These are phyloP conservation scores for Amitus sp. DNA, from an alignment of 2,888 invertebrate genomes.

Conservation along the genomic window DNA sequence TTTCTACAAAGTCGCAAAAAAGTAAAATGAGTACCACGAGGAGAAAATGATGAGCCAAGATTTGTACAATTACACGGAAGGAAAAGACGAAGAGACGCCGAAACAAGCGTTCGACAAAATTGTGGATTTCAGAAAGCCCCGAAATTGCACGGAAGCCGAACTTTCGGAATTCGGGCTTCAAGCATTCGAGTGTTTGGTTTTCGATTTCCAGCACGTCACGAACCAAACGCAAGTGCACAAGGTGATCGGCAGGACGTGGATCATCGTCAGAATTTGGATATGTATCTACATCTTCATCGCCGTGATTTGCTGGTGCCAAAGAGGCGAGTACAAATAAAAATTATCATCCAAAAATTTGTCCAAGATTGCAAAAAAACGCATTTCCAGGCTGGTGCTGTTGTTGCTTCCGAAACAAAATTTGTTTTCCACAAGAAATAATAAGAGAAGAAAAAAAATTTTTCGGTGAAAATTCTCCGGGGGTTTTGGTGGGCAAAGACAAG, in stretches of 20 bases:
- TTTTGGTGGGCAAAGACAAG: slow-evolving; percentile 58
- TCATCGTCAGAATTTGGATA: slow-evolving; percentile 64
- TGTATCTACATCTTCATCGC: slow-evolving; percentile 65
- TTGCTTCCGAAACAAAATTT: slow-evolving; percentile 69
- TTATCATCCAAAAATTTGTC: slow-evolving; percentile 9
- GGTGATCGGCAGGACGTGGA: slow-evolving; percentile 53
- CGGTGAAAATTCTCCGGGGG: slow-evolving; percentile 70
- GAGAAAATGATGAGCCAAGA: slow-evolving; percentile 56
- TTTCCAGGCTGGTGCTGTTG: slow-evolving; percentile 73
- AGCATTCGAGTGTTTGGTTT: slow-evolving; percentile 62
- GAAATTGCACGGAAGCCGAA: slow-evolving; percentile 67
- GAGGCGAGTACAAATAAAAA: slow-evolving; percentile 55
- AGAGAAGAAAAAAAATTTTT: slow-evolving; percentile 69
- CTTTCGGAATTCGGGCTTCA: slow-evolving; percentile 64
- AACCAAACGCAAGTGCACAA: slow-evolving; percentile 39
- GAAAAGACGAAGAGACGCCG: slow-evolving; percentile 59
- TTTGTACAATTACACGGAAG: slow-evolving; percentile 64
- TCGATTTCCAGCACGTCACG: slow-evolving; percentile 57
- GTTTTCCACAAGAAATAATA: slow-evolving; percentile 69
- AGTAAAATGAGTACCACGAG: slow-evolving; percentile 65
- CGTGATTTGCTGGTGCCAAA: slow-evolving; percentile 68
- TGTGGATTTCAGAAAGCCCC: slow-evolving; percentile 56
- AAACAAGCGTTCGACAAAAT: slow-evolving; percentile 60
- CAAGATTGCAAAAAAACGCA: slow-evolving; percentile 9
- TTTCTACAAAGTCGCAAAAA: slow-evolving; percentile 64